Conservation (phyloP, 2,113 vertebrate species). For the Ceuthmochares aereus region DNA sequence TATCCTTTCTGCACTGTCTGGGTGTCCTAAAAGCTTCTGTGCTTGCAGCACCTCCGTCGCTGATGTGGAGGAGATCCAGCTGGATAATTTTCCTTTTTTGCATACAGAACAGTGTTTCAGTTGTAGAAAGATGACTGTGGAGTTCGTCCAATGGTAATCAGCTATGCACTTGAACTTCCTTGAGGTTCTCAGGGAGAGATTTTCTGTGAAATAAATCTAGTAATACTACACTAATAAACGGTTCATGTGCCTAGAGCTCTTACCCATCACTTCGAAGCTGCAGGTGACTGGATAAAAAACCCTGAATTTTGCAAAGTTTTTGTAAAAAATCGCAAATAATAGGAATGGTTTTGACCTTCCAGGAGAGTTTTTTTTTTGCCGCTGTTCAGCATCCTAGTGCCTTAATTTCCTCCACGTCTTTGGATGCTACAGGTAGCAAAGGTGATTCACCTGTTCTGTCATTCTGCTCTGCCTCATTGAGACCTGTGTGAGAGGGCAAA, state of each 20-base stretch:
- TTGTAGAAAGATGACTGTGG: background rate
- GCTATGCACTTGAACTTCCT: background rate
- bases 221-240: background rate
- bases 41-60: background rate
- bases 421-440: background rate
- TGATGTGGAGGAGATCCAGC: background rate
- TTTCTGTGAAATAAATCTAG: background rate
- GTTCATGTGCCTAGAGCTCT: background rate
- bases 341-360: background rate
- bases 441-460: background rate
- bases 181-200: background rate
- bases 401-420: background rate
- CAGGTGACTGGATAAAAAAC: background rate
- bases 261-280: background rate
- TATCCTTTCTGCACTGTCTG: background rate
- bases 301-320: background rate
- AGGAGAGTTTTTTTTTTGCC: background rate
- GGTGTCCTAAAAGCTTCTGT: background rate
- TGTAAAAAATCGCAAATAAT: background rate
- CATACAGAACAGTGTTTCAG: background rate
- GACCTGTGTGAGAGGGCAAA: background rate
- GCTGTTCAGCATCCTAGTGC: background rate
- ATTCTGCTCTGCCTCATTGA: background rate
- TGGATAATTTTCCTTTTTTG: rapidly evolving
- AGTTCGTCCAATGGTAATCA: background rate